Evolutionary conservation across 2,888 invertebrate species (phyloP).

Genomic region (Bellardia pandia): DNA sequence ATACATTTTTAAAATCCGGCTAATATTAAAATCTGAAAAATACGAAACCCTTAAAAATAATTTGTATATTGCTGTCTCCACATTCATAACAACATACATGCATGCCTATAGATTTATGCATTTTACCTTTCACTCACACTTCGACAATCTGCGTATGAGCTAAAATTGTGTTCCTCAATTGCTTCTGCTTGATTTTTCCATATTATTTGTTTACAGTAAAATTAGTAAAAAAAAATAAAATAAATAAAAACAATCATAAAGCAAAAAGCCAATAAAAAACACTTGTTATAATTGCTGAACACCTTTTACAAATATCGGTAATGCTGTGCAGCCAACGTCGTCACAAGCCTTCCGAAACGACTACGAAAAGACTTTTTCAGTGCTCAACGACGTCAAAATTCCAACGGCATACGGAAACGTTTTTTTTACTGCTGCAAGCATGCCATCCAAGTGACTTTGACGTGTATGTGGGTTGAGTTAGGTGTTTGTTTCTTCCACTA

Average conservation of each 20-base stretch:
- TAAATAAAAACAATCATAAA: neutral
- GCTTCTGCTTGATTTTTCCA: neutral
- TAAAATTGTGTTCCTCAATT: neutral
- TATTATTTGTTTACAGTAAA: neutral
- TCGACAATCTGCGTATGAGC: neutral
- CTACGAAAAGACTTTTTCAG: slow-evolving; percentile 55
- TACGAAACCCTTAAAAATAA: neutral
- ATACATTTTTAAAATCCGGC: neutral
- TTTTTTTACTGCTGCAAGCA: slow-evolving; percentile 23
- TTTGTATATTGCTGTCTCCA: neutral
- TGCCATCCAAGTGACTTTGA: slow-evolving; percentile 35
- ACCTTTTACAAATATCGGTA: slow-evolving; percentile 84
- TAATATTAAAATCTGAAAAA: neutral
- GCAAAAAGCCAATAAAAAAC: neutral
- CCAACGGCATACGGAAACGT: slow-evolving; percentile 14
- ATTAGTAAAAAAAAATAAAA: too few relatives aligned
- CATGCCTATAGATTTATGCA: neutral
- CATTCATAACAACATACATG: neutral
- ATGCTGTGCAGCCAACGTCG: slow-evolving; percentile 80
- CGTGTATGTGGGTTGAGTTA: neutral
- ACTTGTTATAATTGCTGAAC: slow-evolving; percentile 70
- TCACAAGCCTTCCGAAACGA: slow-evolving; percentile 70
- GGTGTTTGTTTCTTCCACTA: neutral
- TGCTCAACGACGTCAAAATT: slow-evolving; percentile 13
- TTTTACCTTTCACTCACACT: slow-evolving; percentile 3